Evolutionary conservation across 2,888 invertebrate genomes (phyloP), one percentile per base, ranked within the genome.

Genomic region (Caenorhabditis macrosperma): DNA sequence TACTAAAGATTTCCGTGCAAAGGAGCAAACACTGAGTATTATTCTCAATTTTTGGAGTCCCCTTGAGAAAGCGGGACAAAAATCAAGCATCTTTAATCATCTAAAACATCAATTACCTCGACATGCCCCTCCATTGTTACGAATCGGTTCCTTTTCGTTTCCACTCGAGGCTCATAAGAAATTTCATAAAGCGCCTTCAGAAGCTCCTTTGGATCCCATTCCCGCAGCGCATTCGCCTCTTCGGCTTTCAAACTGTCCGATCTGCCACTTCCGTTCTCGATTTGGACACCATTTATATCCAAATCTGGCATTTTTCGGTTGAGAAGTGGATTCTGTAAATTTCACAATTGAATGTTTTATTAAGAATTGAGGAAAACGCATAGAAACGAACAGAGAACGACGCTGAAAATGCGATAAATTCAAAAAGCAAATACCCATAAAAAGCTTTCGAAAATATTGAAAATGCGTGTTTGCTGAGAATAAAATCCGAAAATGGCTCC

Each of bases 121-220:
- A 93, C 90, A 85, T 92, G 92, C 0, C 93, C 93, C 85, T 93
- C 93, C 91, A 93, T 92, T 67, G 91, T 91, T 35, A 92, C 88
- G 85, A 90, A 91, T 64, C 87, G 78, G 48, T 80, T 86, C 4
- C 86, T 60, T 57, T 89, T 89, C 2, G 82, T 82, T 63, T 90
- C 90, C 12, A 84, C 66, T 5, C 88, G 72, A 17, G 89, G 88
- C 60, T 87, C 86, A 75, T 89, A 90, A 26, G 90, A 88, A 9
- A 90, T 81, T 57, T 84, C 81, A 55, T 86, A 86, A n/a, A 86
- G 79, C n/a, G 78, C 68, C 22, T 81, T 66, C 57, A 86, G 61
- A 17, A 86, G 57, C 24, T 41, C 50, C 10, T 69, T 78, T 2
- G 86, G 86, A 74, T 86, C 82, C 86, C 86, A 86, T 20, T 85